Base-by-base conservation (phyloP, 2,888 invertebrate species). In the Lapara coniferarum region DNA sequence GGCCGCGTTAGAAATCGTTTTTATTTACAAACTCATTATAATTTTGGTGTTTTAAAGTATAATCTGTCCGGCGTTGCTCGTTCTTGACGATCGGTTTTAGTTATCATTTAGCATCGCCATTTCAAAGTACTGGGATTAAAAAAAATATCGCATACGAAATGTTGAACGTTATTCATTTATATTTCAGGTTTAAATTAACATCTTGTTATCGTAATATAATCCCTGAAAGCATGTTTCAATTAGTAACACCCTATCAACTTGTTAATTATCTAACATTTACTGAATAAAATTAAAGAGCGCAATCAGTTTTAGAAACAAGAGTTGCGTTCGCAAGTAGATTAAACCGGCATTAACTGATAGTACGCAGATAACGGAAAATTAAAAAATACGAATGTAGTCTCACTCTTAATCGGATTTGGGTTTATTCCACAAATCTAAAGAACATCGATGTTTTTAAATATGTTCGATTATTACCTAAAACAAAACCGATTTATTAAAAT, bases 291-390 rank as follows among this genome's bases (percentile, higher is more conserved):
- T 16, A 44, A 59, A 59, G 6, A n/a, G 44, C 0, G 14, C 19
- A 63, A n/a, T 58, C 16, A 10, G 44, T 5, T 57, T 1, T 12
- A 63, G 46, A 63, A 63, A 63, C 12, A 63, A 63, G 30, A 51
- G 25, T 13, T 10, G 10, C 49, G 19, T 63, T 49, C 19, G 46
- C 49, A 63, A 63, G 63, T 63, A 49, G 46, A 63, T 49, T 63
- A 63, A 46, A 63, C 13, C 16, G 63, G 63, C 16, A 63, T 63
- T 63, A 63, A 63, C 63, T 63, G 63, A 63, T 63, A 63, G 19
- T 37, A 37, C 37, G 49, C 7, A 63, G 63, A 63, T 63, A 63
- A 63, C 59, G 16, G 10, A 63, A 63, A 63, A 49, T 7, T 63
- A 63, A 63, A 59, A 59, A 13, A 63, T 7, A 16, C 59, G 44